A percentile compares a stretch with the other conserved stretches of the same genome.
These are phyloP conservation scores for Dryocosmus kuriphilus DNA, from an alignment of 2,888 invertebrate species.

Conservation along the genomic window DNA sequence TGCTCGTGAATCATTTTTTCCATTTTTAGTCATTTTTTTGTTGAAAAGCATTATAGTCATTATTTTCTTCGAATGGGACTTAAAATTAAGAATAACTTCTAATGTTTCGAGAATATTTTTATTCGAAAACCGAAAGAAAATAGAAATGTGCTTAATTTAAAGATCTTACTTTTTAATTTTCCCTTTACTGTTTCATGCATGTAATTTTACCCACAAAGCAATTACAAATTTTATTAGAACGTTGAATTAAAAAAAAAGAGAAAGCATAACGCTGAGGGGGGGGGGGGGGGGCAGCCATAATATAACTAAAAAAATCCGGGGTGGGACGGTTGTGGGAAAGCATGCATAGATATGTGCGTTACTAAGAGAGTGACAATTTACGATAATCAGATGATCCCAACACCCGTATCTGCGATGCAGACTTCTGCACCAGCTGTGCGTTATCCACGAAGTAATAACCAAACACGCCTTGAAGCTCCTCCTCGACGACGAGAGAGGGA, in stretches of 20 bases:
- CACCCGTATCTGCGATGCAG: slow-evolving; percentile 77
- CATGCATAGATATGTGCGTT: slow-evolving; percentile 66
- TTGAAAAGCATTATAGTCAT: too few relatives aligned
- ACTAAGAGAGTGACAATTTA: slow-evolving; percentile 65
- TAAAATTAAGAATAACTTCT: too few relatives aligned
- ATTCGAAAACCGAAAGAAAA: neutral
- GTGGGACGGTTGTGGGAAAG: slow-evolving; percentile 43
- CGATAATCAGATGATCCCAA: slow-evolving; percentile 77
- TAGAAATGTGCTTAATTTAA: neutral
- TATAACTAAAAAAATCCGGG: neutral
- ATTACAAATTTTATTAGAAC: neutral
- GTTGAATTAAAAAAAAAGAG: neutral
- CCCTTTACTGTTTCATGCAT: neutral
- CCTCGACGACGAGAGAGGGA: slow-evolving; percentile 72
- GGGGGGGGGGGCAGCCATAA: neutral
- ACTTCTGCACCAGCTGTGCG: slow-evolving; percentile 75
- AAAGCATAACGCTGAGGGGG: neutral
- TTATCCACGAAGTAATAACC: slow-evolving; percentile 67
- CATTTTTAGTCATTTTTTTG: too few relatives aligned
- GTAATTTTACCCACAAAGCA: neutral
- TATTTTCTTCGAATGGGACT: too few relatives aligned
- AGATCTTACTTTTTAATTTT: neutral
- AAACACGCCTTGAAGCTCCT: slow-evolving; percentile 43
- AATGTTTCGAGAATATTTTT: too few relatives aligned
- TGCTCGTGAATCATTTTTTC: too few relatives aligned